These are phyloP conservation scores for Aphelinus atriplicis DNA, from an alignment of 1,140 invertebrate genomes.

Conservation along the genomic window DNA sequence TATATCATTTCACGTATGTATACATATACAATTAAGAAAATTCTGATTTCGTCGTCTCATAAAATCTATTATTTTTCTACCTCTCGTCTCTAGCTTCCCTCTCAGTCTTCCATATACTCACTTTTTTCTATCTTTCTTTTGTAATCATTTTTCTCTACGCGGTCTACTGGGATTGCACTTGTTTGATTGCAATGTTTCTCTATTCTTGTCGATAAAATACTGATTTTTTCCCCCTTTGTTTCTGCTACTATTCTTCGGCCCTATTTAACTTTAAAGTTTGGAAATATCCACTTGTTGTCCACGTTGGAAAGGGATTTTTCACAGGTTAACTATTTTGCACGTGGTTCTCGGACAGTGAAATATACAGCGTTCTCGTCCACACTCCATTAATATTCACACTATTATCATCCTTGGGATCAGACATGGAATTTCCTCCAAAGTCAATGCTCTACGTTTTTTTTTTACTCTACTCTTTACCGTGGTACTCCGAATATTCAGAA, in stretches of 20 bases:
- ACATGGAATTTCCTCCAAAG: conserved; percentile 12
- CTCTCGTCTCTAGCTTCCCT: not conserved
- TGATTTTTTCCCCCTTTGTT: conserved; percentile 3
- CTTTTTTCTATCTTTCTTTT: not conserved
- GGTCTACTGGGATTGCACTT: conserved; percentile 31
- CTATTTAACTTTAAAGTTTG: not conserved
- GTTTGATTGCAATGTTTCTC: conserved; percentile 25
- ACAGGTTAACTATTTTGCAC: not conserved
- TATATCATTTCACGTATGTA: not conserved
- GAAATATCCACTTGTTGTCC: not conserved
- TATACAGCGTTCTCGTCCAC: conserved; percentile 10
- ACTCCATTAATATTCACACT: not conserved
- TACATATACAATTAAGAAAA: conserved; percentile 33
- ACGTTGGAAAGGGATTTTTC: no score
- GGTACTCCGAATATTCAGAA: no score
- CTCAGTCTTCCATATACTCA: not conserved
- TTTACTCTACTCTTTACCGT: not conserved
- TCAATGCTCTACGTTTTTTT: not conserved
- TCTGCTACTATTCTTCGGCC: not conserved
- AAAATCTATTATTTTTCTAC: conserved; percentile 3
- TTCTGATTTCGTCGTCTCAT: conserved; percentile 13
- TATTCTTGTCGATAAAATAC: conserved; percentile 28
- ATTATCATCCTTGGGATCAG: conserved; percentile 8
- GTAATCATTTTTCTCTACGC: not conserved
- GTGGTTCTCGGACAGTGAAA: conserved; percentile 3